These are phyloP conservation scores for Stictocephala bisonia DNA, from an alignment of 2,888 invertebrate genomes.

Conservation along the genomic window DNA sequence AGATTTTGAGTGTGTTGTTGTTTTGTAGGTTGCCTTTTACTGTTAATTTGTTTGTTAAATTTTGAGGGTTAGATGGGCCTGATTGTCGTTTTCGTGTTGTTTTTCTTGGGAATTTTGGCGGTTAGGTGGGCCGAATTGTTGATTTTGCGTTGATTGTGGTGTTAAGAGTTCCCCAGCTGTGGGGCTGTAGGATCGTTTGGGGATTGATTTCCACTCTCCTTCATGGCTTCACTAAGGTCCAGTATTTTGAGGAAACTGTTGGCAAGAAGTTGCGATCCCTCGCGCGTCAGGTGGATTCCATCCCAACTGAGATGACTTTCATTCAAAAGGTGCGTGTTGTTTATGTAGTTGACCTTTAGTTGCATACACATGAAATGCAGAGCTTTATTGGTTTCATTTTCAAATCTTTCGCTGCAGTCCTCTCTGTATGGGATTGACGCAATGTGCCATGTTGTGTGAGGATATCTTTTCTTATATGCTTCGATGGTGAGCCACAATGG, in stretches of 20 bases:
- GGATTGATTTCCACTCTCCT: too few relatives aligned
- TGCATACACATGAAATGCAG: not conserved
- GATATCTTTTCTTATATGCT: not conserved
- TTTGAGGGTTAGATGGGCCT: not conserved
- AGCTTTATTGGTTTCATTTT: not conserved
- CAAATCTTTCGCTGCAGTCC: not conserved
- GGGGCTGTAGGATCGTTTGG: too few relatives aligned
- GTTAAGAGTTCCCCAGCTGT: too few relatives aligned
- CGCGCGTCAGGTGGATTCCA: not conserved
- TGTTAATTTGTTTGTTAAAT: not conserved
- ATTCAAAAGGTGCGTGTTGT: not conserved
- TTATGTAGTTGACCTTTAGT: not conserved
- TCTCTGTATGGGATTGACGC: not conserved
- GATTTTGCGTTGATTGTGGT: too few relatives aligned
- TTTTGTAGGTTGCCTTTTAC: not conserved
- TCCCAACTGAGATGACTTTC: conserved; percentile 3
- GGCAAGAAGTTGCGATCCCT: not conserved
- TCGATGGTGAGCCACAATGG: not conserved
- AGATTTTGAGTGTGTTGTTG: not conserved
- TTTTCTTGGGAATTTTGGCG: too few relatives aligned
- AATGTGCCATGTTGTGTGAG: conserved; percentile 15
- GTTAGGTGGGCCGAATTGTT: too few relatives aligned
- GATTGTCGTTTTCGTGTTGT: too few relatives aligned
- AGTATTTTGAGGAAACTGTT: not conserved
- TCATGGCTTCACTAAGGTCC: too few relatives aligned